phyloP scores from a whole-genome alignment of 2,888 invertebrate species.

The Steinernema carpocapsae region DNA sequence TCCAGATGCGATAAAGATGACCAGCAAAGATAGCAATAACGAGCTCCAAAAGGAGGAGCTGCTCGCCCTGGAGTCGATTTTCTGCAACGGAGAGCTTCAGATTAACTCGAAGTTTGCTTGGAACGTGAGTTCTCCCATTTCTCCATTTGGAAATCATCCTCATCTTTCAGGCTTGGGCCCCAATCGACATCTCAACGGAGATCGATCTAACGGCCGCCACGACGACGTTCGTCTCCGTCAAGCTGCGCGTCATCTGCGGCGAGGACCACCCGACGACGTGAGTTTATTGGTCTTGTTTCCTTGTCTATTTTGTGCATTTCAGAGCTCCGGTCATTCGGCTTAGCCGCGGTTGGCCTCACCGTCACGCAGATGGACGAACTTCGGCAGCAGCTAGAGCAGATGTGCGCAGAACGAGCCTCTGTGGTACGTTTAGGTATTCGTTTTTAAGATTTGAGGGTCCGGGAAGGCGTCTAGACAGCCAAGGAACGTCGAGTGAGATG shows the following conservation, averaged over 20 bases:
- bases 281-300: background rate
- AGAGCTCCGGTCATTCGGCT: background rate
- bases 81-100: background rate
- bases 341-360: background rate
- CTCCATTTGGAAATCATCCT: background rate
- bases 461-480: too few relatives aligned
- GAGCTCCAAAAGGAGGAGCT: background rate
- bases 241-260: background rate
- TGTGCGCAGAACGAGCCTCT: background rate
- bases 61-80: background rate
- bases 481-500: background rate
- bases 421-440: background rate
- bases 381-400: background rate
- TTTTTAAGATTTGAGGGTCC: background rate
- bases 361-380: background rate
- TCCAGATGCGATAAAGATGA: background rate
- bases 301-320: background rate
- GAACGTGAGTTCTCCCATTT: background rate
- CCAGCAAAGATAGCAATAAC: background rate
- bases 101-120: background rate
- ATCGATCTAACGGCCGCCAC: background rate
- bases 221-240: background rate
- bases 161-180: conserved; percentile 3
- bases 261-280: background rate
- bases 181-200: background rate